Evolutionary conservation across 2,113 vertebrate species (phyloP).

Genomic region (Hippoglossus stenolepis): DNA sequence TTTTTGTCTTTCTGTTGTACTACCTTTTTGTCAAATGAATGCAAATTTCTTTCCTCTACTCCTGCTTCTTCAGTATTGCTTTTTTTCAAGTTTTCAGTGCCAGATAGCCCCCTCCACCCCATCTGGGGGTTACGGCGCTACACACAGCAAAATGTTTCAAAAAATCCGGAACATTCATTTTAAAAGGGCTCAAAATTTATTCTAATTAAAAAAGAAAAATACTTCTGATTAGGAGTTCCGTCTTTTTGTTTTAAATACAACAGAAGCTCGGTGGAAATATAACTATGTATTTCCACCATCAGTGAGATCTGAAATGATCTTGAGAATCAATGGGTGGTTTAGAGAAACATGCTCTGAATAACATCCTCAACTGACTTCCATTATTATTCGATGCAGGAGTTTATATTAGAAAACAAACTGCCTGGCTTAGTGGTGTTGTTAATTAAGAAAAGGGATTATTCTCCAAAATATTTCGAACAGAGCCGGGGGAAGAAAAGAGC

Average conservation of each 20-base stretch:
- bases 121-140: no score
- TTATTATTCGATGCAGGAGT: constrained; percentile 55
- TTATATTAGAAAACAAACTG: constrained; percentile 45
- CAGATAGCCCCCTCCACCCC: no score
- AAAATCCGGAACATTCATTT: no score
- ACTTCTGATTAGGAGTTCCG: not conserved
- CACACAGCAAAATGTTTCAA: no score
- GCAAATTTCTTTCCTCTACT: no score
- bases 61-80: no score
- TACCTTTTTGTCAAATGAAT: no score
- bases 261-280: not conserved
- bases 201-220: not conserved
- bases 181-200: no score
- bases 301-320: constrained; percentile 38
- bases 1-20: no score
- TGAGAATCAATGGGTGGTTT: constrained; percentile 56
- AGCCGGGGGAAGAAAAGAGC: not conserved
- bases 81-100: no score
- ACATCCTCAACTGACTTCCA: constrained; percentile 49
- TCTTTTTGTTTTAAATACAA: not conserved
- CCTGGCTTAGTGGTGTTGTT: constrained; percentile 35
- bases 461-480: constrained; percentile 48
- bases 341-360: constrained; percentile 35
- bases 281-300: constrained; percentile 13
- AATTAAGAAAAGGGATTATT: constrained; percentile 67